A percentile compares a stretch with the other conserved stretches of the same genome.
Conservation (phyloP, 2,113 vertebrate genomes). For the Percina caprodes region DNA sequence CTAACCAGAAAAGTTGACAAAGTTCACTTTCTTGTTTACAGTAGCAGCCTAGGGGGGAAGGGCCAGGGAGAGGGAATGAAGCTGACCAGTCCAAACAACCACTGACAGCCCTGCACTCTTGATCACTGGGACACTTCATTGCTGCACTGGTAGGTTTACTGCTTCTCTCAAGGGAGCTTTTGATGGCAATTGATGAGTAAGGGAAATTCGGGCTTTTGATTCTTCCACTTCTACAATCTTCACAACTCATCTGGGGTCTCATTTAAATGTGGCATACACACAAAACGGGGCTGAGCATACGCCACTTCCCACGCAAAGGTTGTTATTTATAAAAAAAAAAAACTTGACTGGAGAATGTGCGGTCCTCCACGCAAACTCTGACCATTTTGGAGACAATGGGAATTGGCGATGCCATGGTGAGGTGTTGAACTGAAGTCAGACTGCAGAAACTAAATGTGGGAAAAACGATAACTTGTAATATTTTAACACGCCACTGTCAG, state of each 20-base stretch:
- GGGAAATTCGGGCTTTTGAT: background rate
- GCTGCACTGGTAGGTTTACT: conserved; percentile 21
- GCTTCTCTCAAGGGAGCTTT: conserved; percentile 31
- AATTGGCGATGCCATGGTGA: too few relatives aligned
- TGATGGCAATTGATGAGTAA: conserved; percentile 24
- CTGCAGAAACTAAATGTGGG: too few relatives aligned
- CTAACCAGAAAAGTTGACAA: background rate
- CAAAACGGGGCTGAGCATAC: too few relatives aligned
- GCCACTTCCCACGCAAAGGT: too few relatives aligned
- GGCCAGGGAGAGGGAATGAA: conserved; percentile 27
- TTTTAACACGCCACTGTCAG: too few relatives aligned
- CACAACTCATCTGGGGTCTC: background rate
- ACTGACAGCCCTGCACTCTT: conserved; percentile 29
- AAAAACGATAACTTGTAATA: too few relatives aligned
- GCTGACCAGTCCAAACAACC: conserved; percentile 38
- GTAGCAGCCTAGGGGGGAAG: conserved; percentile 6
- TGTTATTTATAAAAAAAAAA: too few relatives aligned
- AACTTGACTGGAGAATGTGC: too few relatives aligned
- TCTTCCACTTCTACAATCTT: background rate
- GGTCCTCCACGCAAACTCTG: too few relatives aligned
- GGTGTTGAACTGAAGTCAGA: too few relatives aligned
- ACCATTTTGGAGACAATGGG: too few relatives aligned
- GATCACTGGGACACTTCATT: conserved; percentile 19
- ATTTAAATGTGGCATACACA: too few relatives aligned
- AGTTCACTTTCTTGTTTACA: conserved; percentile 35